Base-by-base conservation (phyloP, 2,888 invertebrate genomes). In the Ormyrus labotus region DNA sequence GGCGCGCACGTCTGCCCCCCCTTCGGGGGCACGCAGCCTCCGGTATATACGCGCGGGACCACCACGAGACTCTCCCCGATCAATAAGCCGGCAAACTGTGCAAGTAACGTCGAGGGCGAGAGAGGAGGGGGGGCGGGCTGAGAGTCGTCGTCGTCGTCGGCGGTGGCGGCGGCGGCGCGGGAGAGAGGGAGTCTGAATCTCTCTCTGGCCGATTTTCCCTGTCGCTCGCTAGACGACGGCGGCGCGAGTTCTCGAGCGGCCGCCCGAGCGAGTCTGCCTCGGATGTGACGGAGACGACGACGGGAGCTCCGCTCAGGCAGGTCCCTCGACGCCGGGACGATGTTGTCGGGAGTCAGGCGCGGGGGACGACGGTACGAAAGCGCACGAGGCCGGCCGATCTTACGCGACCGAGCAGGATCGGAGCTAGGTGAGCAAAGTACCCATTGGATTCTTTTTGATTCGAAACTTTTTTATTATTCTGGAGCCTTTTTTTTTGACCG, bases 1-100 rank as follows among this genome's bases (percentile, higher is more conserved):
- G 50, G 60, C 79, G 19, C 53, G 74, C 68, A 63, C 65, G 47
- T 19, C 19, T 64, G 72, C 13, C 73, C 72, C 47, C 48, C 50
- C 11, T 10, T 60, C 50, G 7, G 8, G 82, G 84, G 69, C 70
- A 77, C 83, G 80, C 86, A 85, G 86, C 83, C 84, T 86, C 85
- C 84, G 83, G 34, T 83, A 53, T 71, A 34, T 68, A 72, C 57
- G n/a, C 86, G 86, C 83, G 85, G 86, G 84, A 87, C 85, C 85
- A 84, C 34, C 53, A 34, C 34, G 34, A 48, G 72, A 64, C 65
- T 48, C 34, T 34, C 34, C 50, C 84, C 89, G 90, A 90, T 90
- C 90, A 90, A 90, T 90, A 90, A 89, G 87, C 78, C 71, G 84
- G 84, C 86, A 83, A 86, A 85, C 84, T 86, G 86, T 86, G 87